These are phyloP conservation scores for Brachyalestes nurse DNA, from an alignment of 2,797 vertebrate species.

Conservation along the genomic window DNA sequence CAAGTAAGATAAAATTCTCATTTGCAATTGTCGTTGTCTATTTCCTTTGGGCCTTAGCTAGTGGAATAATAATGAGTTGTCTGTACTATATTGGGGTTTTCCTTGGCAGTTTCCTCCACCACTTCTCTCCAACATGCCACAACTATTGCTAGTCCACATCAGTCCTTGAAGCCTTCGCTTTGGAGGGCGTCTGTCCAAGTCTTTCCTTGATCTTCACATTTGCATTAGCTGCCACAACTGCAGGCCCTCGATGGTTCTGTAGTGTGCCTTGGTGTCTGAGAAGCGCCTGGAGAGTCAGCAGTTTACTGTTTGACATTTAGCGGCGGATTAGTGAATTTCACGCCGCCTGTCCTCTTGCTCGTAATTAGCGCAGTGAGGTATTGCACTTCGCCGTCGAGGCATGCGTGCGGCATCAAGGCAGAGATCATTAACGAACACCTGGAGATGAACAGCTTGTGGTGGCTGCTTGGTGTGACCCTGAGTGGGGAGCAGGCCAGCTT, in stretches of 20 bases:
- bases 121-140: constrained; percentile 52
- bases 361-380: constrained; percentile 79
- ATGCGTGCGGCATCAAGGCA: constrained; percentile 79
- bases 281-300: constrained; percentile 62
- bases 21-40: constrained; percentile 6
- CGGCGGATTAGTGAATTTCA: constrained; percentile 53
- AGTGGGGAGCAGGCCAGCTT: constrained; percentile 76
- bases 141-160: constrained; percentile 60
- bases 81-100: constrained; percentile 77
- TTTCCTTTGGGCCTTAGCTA: constrained; percentile 62
- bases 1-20: constrained; percentile 23
- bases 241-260: constrained; percentile 42
- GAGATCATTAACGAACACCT: constrained; percentile 85
- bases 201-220: constrained; percentile 61
- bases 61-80: constrained; percentile 74
- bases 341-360: constrained; percentile 47
- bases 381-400: constrained; percentile 70
- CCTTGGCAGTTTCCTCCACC: constrained; percentile 65
- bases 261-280: constrained; percentile 33
- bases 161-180: constrained; percentile 68
- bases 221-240: constrained; percentile 43
- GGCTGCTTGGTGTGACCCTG: constrained; percentile 81
- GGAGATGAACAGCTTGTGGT: constrained; percentile 86
- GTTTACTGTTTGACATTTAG: constrained; percentile 63
- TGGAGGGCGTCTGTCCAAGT: constrained; percentile 58